These are phyloP conservation scores for Oxystoma pomonae DNA, from an alignment of 2,888 invertebrate species.

Conservation along the genomic window DNA sequence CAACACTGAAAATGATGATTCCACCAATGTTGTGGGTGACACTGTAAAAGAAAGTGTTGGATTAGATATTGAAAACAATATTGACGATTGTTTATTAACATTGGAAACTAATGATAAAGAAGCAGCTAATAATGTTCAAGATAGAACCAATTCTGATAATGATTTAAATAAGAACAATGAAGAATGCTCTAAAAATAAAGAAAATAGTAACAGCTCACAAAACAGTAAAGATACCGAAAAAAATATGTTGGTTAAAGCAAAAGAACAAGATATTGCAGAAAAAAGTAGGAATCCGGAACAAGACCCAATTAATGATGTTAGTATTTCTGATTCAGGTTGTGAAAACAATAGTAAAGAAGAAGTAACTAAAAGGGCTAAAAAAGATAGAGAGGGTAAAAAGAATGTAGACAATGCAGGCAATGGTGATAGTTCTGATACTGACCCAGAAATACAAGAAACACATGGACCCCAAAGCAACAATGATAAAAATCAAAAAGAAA, in stretches of 20 bases:
- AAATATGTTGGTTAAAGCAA: too few relatives aligned
- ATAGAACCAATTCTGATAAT: neutral
- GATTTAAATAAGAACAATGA: neutral
- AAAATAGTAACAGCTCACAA: neutral
- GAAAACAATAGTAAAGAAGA: neutral
- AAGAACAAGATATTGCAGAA: too few relatives aligned
- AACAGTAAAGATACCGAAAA: neutral
- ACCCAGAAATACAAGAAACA: too few relatives aligned
- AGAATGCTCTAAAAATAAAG: neutral
- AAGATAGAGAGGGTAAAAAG: neutral
- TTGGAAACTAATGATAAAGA: neutral
- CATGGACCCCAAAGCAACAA: too few relatives aligned
- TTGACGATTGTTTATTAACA: conserved; percentile 1
- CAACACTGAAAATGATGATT: too few relatives aligned
- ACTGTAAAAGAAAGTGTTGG: conserved; percentile 5
- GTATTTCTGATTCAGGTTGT: neutral
- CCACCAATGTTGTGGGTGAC: neutral
- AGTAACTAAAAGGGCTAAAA: neutral
- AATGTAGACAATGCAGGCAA: neutral
- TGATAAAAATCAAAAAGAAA: too few relatives aligned
- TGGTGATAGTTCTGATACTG: too few relatives aligned
- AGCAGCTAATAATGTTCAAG: neutral
- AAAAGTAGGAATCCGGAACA: too few relatives aligned
- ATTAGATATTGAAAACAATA: conserved; percentile 6
- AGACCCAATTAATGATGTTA: neutral